A percentile compares a stretch with the other conserved stretches of the same genome.
Conservation (phyloP, 2,113 vertebrate genomes). For the Lathamus discolor region DNA sequence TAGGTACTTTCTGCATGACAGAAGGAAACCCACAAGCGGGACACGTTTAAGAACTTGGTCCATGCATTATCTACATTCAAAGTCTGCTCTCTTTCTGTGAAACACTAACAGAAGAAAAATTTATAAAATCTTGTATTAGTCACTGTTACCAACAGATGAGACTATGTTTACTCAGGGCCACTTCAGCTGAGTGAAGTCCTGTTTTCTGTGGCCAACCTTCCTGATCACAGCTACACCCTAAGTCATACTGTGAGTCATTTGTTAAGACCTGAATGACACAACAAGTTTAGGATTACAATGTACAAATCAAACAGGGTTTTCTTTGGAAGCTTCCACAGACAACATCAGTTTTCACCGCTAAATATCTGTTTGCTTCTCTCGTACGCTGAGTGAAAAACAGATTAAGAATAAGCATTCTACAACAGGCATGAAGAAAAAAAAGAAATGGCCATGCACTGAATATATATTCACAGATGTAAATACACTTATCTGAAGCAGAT, state of each 20-base stretch:
- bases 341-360: not conserved
- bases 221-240: not conserved
- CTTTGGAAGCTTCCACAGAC: not conserved
- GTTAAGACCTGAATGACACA: not conserved
- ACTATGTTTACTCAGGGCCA: not conserved
- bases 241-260: not conserved
- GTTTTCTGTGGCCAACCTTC: not conserved
- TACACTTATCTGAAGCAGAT: not conserved
- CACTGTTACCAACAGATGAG: not conserved
- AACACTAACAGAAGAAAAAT: not conserved
- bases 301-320: not conserved
- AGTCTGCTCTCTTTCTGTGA: not conserved
- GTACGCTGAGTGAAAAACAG: not conserved
- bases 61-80: not conserved
- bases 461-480: not conserved
- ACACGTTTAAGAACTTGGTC: not conserved
- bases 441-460: not conserved
- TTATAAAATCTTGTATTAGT: not conserved
- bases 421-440: not conserved
- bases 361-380: not conserved
- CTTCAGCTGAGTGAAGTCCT: not conserved
- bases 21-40: not conserved
- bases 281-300: not conserved
- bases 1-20: not conserved
- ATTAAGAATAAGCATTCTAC: not conserved